These are phyloP conservation scores for Pachyseris speciosa DNA, from an alignment of 64 coral and sea anemone genomes.

Conservation along the genomic window DNA sequence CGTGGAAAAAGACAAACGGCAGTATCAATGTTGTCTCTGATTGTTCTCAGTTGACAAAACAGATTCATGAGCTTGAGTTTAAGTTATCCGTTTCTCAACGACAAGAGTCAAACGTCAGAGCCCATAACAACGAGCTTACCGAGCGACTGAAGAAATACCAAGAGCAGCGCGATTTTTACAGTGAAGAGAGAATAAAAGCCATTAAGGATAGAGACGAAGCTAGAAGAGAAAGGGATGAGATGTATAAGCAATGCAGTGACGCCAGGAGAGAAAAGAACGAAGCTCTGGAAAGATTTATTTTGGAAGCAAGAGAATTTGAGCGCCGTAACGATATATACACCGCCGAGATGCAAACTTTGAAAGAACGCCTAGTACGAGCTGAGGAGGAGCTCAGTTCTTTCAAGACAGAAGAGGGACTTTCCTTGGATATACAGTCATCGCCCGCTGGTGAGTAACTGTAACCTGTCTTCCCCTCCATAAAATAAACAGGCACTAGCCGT, in stretches of 20 bases:
- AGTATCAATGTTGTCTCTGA: conserved; percentile 44
- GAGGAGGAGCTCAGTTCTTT: conserved; percentile 15
- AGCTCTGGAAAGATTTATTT: conserved; percentile 34
- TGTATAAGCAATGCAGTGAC: conserved; percentile 54
- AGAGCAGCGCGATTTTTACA: too few relatives aligned
- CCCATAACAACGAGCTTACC: conserved; percentile 71
- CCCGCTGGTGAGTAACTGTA: too few relatives aligned
- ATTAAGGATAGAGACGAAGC: conserved; percentile 64
- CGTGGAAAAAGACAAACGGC: conserved; percentile 67
- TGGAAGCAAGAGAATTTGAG: conserved; percentile 82
- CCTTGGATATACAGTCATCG: background rate
- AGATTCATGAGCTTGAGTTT: conserved; percentile 60
- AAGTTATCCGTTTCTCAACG: conserved; percentile 49
- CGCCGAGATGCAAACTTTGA: conserved; percentile 58
- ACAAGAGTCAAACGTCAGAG: conserved; percentile 50
- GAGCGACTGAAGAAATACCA: conserved; percentile 70
- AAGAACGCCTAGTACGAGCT: conserved; percentile 23
- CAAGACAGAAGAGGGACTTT: background rate
- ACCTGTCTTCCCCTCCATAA: too few relatives aligned
- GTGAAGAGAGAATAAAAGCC: conserved; percentile 76
- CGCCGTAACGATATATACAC: conserved; percentile 51
- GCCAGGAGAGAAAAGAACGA: conserved; percentile 47
- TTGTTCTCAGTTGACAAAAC: conserved; percentile 58
- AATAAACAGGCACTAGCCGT: too few relatives aligned
- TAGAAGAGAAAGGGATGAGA: conserved; percentile 59